phyloP scores from a whole-genome alignment of 2,797 vertebrate genomes.

The Streptopelia turtur region DNA sequence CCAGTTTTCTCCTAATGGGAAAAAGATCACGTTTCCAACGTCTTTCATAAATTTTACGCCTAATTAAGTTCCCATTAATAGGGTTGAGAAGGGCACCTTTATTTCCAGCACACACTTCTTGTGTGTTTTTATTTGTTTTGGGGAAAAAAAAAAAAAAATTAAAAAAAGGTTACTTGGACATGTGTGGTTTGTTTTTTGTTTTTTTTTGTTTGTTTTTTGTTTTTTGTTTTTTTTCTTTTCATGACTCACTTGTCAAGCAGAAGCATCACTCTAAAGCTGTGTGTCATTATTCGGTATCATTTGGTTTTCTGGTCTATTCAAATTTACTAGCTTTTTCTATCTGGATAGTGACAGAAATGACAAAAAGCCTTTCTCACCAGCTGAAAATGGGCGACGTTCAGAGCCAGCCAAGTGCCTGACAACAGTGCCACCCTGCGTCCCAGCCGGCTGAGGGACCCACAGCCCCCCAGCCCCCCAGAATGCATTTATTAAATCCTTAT shows the following conservation, averaged over 20 bases:
- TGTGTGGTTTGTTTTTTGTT: not conserved
- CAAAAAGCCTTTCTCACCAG: not conserved
- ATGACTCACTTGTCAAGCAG: not conserved
- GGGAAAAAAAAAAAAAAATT: too few relatives aligned
- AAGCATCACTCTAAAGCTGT: not conserved
- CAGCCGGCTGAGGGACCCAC: not conserved
- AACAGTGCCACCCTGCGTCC: slow-evolving; percentile 73
- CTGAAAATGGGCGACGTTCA: not conserved
- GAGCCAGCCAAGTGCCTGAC: slow-evolving; percentile 61
- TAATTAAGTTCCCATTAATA: not conserved
- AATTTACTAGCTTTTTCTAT: not conserved
- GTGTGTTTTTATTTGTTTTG: not conserved
- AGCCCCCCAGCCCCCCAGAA: not conserved
- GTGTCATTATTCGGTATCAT: not conserved
- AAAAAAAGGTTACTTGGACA: not conserved
- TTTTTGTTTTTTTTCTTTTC: not conserved
- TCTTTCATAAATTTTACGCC: not conserved
- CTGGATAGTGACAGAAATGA: not conserved
- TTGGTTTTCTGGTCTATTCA: not conserved
- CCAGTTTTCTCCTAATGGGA: not conserved
- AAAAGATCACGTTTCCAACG: not conserved
- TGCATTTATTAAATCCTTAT: not conserved
- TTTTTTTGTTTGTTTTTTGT: too few relatives aligned
- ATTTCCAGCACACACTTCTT: not conserved
- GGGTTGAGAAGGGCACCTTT: not conserved